phyloP scores from a whole-genome alignment of 2,113 vertebrate species.

The Cyprinodon tularosa region DNA sequence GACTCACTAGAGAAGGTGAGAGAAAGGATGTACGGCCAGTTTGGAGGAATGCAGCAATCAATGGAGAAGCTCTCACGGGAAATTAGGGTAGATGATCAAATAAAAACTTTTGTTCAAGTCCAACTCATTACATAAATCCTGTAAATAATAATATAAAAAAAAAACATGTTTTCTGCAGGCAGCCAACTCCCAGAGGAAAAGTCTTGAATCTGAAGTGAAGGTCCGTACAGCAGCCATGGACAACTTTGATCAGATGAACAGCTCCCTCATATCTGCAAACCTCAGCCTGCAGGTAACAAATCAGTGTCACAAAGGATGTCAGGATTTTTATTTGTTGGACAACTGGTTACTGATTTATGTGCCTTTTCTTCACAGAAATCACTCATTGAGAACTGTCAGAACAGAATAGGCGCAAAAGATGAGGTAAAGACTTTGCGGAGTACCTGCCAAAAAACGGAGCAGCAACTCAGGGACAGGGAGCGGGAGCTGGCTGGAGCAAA shows the following conservation, averaged over 20 bases:
- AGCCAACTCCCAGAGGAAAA: constrained; percentile 84
- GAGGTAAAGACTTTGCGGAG: constrained; percentile 83
- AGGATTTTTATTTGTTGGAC: neutral
- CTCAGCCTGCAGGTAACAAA: constrained; percentile 87
- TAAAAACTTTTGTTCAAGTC: constrained; percentile 12
- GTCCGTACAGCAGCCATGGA: constrained; percentile 88
- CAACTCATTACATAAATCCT: constrained; percentile 1
- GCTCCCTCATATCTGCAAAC: constrained; percentile 87
- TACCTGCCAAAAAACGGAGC: constrained; percentile 85
- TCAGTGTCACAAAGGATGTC: neutral
- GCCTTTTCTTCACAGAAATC: constrained; percentile 83
- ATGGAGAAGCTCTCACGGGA: constrained; percentile 90
- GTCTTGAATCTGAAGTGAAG: constrained; percentile 87
- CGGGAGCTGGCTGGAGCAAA: constrained; percentile 84
- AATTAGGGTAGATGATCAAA: constrained; percentile 81
- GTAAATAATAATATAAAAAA: constrained; percentile 13
- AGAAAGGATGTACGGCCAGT: constrained; percentile 93
- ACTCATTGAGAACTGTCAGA: constrained; percentile 89
- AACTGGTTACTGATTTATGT: neutral
- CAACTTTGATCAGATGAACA: constrained; percentile 92
- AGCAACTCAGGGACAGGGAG: constrained; percentile 87
- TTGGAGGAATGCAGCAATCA: constrained; percentile 94
- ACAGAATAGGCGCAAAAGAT: constrained; percentile 83
- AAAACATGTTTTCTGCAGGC: constrained; percentile 73
- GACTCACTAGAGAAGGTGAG: constrained; percentile 96